These are phyloP conservation scores for Phortica okadai DNA, from an alignment of 2,888 invertebrate species.

Conservation along the genomic window DNA sequence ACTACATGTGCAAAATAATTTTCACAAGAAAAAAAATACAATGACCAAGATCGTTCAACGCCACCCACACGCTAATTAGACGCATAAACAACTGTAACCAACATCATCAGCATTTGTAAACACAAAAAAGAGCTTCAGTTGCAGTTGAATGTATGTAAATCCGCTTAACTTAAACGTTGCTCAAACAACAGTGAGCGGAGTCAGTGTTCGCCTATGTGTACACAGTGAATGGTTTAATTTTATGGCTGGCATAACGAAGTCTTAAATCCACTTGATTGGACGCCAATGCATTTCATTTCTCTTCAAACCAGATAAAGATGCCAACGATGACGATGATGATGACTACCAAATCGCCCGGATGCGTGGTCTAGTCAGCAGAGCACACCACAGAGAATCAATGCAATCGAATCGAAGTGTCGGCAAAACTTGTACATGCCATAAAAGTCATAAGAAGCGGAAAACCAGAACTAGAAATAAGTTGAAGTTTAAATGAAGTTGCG, in stretches of 20 bases:
- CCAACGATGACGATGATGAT: conserved; percentile 1
- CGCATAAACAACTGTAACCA: conserved; percentile 41
- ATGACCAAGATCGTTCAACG: conserved; percentile 6
- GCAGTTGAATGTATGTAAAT: conserved; percentile 45
- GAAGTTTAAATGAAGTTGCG: not conserved
- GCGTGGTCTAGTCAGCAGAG: not conserved
- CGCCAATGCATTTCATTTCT: not conserved
- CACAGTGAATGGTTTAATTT: not conserved
- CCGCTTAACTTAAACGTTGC: conserved; percentile 63
- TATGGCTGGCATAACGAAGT: not conserved
- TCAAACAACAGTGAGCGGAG: conserved; percentile 49
- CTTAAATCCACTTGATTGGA: not conserved
- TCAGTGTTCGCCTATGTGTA: not conserved
- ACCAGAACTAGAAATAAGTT: not conserved
- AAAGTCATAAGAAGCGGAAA: not conserved
- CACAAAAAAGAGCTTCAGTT: conserved; percentile 1
- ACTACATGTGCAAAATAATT: too few species aligned
- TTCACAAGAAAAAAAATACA: not conserved
- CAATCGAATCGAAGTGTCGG: not conserved
- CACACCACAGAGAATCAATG: not conserved
- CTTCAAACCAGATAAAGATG: not conserved
- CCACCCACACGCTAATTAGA: conserved; percentile 63
- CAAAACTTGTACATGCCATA: not conserved
- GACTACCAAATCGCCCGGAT: conserved; percentile 6
- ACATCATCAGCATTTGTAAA: too few species aligned